These are phyloP conservation scores for Ochropleura plecta DNA, from an alignment of 2,888 invertebrate genomes.

Conservation along the genomic window DNA sequence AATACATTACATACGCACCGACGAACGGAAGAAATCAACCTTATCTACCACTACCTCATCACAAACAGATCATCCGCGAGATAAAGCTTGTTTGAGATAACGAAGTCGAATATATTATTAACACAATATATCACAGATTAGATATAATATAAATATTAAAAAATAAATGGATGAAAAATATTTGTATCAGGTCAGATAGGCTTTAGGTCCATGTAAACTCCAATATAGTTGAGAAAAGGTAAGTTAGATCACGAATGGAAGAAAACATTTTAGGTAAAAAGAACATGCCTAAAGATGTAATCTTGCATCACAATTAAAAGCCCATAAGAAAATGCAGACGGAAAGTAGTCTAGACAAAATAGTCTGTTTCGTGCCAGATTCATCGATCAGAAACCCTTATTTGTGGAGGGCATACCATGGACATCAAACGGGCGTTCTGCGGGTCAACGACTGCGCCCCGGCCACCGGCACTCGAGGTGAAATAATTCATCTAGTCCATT, in stretches of 20 bases:
- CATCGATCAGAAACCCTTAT: slow-evolving; percentile 61
- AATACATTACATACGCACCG: slow-evolving; percentile 12
- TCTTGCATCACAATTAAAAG: neutral
- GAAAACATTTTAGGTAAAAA: neutral
- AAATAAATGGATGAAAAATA: neutral
- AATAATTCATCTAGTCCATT: slow-evolving; percentile 81
- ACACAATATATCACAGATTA: slow-evolving; percentile 25
- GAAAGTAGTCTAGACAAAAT: slow-evolving; percentile 24
- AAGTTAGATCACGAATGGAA: too few relatives aligned
- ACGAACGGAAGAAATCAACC: slow-evolving; percentile 72
- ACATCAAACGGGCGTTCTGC: slow-evolving; percentile 71
- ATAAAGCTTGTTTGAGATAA: slow-evolving; percentile 83
- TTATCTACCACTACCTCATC: slow-evolving; percentile 76
- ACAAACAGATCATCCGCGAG: slow-evolving; percentile 77
- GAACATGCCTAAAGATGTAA: neutral
- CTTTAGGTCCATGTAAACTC: too few relatives aligned
- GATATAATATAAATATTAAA: neutral
- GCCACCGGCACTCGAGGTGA: slow-evolving; percentile 73
- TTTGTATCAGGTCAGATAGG: too few relatives aligned
- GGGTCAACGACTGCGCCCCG: slow-evolving; percentile 85
- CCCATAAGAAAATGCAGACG: neutral
- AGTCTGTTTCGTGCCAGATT: slow-evolving; percentile 30
- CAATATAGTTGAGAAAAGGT: too few relatives aligned
- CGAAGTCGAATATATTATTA: slow-evolving; percentile 55
- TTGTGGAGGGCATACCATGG: slow-evolving; percentile 71